These are phyloP conservation scores for Struthio camelus DNA, from an alignment of 2,113 vertebrate species.

Conservation along the genomic window DNA sequence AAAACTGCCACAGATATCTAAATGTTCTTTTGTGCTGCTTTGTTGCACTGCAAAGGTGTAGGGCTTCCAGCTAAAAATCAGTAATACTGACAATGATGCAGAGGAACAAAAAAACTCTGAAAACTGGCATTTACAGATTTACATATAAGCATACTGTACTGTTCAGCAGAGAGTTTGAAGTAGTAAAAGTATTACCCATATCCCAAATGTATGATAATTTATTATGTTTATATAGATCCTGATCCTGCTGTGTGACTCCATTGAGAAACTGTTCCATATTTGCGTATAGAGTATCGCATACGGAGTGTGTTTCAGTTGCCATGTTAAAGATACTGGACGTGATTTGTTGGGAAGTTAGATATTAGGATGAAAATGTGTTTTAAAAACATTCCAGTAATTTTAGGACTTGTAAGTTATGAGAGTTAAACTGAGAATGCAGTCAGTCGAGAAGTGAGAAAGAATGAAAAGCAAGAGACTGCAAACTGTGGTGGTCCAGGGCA, in stretches of 20 bases:
- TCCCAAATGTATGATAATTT: not conserved
- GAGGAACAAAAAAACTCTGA: not conserved
- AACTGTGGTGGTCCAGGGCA: not conserved
- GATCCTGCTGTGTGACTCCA: not conserved
- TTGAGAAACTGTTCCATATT: not conserved
- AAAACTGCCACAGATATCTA: not conserved
- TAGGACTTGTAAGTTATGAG: not conserved
- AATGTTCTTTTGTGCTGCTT: not conserved
- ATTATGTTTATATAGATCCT: not conserved
- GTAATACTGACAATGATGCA: not conserved
- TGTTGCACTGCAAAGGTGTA: no score
- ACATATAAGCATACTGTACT: not conserved
- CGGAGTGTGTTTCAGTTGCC: not conserved
- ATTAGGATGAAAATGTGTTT: not conserved
- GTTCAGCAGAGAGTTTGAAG: not conserved
- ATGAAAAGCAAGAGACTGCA: not conserved
- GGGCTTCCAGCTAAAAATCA: not conserved
- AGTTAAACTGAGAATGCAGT: not conserved
- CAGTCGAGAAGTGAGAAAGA: not conserved
- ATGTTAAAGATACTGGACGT: not conserved
- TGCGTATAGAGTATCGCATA: fast-evolving
- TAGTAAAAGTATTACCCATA: not conserved
- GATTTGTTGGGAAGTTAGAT: not conserved
- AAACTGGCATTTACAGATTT: not conserved
- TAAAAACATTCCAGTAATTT: not conserved